A percentile compares a stretch with the other conserved stretches of the same genome.
phyloP scores from a whole-genome alignment of 2,888 invertebrate genomes.

The Colletes collaris region DNA sequence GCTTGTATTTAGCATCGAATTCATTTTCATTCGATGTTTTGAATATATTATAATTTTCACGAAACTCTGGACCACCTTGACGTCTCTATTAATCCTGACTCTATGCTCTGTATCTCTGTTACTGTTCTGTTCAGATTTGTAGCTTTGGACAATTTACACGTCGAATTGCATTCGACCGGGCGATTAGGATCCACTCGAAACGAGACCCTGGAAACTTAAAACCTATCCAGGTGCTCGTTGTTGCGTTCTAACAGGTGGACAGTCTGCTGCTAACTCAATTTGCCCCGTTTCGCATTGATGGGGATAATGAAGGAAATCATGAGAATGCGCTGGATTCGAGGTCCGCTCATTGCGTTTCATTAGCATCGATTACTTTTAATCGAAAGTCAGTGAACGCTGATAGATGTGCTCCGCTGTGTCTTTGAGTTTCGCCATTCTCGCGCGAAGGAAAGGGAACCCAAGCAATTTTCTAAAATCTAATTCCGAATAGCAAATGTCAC shows the following conservation, averaged over 20 bases:
- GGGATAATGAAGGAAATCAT: constrained; percentile 26
- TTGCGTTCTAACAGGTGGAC: constrained; percentile 30
- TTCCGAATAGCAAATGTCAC: no score
- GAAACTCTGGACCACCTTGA: background rate
- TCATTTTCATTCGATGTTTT: constrained; percentile 14
- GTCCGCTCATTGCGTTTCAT: constrained; percentile 12
- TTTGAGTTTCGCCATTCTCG: background rate
- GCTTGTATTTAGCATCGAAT: constrained; percentile 24
- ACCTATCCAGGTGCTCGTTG: background rate
- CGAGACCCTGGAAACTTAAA: background rate
- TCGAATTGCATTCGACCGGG: background rate
- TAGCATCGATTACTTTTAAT: constrained; percentile 31
- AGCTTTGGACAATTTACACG: background rate
- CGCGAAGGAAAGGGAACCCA: background rate
- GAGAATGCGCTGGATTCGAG: constrained; percentile 10
- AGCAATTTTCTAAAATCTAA: no score
- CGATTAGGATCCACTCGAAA: background rate
- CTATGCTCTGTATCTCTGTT: no score
- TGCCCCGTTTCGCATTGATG: constrained; percentile 1
- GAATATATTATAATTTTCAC: background rate
- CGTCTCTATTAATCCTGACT: no score
- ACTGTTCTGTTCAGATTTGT: no score
- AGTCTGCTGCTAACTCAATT: constrained; percentile 5
- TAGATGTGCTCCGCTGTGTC: constrained; percentile 3
- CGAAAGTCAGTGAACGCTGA: constrained; percentile 22